Evolutionary conservation across 2,888 invertebrate genomes (phyloP).

Genomic region (Ernsta delagoae): DNA sequence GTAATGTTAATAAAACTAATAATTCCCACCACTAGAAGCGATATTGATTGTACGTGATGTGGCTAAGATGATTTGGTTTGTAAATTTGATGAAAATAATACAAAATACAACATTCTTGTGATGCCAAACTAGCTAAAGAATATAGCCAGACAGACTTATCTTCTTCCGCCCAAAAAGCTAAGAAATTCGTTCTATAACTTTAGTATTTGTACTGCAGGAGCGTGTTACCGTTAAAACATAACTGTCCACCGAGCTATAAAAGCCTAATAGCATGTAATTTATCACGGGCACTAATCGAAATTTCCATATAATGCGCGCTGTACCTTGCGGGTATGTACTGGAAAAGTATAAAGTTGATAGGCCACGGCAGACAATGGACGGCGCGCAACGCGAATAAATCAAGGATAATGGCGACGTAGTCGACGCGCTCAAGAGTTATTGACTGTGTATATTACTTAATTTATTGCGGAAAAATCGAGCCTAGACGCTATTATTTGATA

Average conservation of each 20-base stretch:
- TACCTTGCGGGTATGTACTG: constrained; percentile 58
- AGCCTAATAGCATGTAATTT: constrained; percentile 56
- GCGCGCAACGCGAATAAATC: constrained; percentile 62
- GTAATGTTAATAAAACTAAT: not conserved
- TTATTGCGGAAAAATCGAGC: constrained; percentile 45
- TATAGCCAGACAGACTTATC: too few species aligned
- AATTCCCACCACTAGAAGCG: too few species aligned
- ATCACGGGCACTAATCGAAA: constrained; percentile 56
- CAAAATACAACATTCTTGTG: not conserved
- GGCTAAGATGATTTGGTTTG: too few species aligned
- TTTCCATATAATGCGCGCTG: constrained; percentile 49
- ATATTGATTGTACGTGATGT: too few species aligned
- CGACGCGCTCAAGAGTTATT: constrained; percentile 66
- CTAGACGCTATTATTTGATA: constrained; percentile 29
- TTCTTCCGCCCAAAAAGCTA: not conserved
- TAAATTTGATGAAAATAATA: not conserved
- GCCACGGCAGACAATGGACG: constrained; percentile 65
- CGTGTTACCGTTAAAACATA: constrained; percentile 46
- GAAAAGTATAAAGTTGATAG: constrained; percentile 52
- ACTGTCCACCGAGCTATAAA: constrained; percentile 50
- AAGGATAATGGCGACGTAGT: constrained; percentile 59
- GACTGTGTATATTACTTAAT: constrained; percentile 57
- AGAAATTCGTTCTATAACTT: constrained; percentile 17
- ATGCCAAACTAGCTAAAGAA: not conserved
- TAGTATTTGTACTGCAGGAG: constrained; percentile 36